These are phyloP conservation scores for Tragelaphus strepsiceros DNA, from an alignment of 2,113 vertebrate species.

Conservation along the genomic window DNA sequence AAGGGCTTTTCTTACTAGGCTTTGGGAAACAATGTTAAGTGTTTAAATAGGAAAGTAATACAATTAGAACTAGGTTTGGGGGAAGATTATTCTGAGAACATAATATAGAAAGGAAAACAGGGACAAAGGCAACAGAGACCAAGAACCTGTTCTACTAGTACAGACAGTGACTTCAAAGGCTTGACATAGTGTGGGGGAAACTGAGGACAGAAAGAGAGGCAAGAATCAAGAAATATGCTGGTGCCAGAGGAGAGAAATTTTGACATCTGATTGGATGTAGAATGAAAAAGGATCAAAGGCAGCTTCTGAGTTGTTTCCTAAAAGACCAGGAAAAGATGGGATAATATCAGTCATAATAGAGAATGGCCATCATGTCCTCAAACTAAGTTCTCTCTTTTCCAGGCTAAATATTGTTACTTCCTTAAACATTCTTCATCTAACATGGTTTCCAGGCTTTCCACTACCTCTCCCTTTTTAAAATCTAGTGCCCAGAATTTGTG, in stretches of 20 bases:
- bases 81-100: conserved; percentile 22
- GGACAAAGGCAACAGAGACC: not conserved
- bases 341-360: not conserved
- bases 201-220: not conserved
- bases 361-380: not conserved
- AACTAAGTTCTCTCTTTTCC: not conserved
- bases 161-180: not conserved
- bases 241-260: not conserved
- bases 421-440: conserved; percentile 28
- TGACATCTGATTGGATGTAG: not conserved
- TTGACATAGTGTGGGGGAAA: not conserved
- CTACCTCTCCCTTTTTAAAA: conserved; percentile 1
- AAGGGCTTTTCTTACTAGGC: not conserved
- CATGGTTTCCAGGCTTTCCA: not conserved
- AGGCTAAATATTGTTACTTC: conserved; percentile 15
- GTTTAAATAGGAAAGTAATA: conserved; percentile 12
- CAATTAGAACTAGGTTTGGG: not conserved
- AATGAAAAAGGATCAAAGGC: not conserved
- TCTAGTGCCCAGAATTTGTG: conserved; percentile 1
- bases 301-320: conserved; percentile 6
- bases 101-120: not conserved
- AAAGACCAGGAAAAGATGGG: not conserved
- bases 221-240: conserved; percentile 16
- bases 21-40: not conserved
- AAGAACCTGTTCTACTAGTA: not conserved